Conservation (phyloP, 2,888 invertebrate species). For the Acanthosepion esculentum region DNA sequence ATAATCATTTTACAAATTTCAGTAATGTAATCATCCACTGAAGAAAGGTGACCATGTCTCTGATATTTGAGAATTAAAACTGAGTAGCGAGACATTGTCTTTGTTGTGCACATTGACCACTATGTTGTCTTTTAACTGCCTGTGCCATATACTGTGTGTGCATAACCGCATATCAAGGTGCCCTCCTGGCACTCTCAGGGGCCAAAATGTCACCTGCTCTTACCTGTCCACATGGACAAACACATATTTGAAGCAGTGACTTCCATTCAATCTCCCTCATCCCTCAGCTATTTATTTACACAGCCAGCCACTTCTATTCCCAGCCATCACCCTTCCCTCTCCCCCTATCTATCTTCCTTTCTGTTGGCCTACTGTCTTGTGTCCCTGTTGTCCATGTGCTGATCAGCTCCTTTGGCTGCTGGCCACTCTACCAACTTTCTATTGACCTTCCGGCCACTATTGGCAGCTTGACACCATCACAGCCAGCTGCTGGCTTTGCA, state of each 20-base stretch:
- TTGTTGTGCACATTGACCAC: not conserved
- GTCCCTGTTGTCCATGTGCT: not conserved
- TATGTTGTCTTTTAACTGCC: not conserved
- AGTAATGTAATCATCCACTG: not conserved
- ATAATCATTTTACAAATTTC: not conserved
- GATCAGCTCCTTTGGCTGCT: constrained; percentile 33
- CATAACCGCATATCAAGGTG: not conserved
- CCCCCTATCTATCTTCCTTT: not conserved
- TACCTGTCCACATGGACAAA: not conserved
- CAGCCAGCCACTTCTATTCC: not conserved
- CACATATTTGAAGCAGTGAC: not conserved
- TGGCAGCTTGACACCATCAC: not conserved
- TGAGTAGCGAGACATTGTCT: not conserved
- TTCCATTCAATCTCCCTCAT: not conserved
- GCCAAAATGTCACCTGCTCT: not conserved
- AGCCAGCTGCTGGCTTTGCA: not conserved
- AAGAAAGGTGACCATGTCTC: not conserved
- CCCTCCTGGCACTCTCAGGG: constrained; percentile 20
- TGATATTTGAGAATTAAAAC: not conserved
- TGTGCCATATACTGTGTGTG: not conserved
- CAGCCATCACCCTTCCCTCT: not conserved
- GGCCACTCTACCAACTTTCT: not conserved
- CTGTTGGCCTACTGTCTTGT: not conserved
- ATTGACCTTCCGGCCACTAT: not conserved
- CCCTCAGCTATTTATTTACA: not conserved